A percentile compares a stretch with the other conserved stretches of the same genome.
Conservation (phyloP, 1,140 invertebrate species). For the Aplysia californica region DNA sequence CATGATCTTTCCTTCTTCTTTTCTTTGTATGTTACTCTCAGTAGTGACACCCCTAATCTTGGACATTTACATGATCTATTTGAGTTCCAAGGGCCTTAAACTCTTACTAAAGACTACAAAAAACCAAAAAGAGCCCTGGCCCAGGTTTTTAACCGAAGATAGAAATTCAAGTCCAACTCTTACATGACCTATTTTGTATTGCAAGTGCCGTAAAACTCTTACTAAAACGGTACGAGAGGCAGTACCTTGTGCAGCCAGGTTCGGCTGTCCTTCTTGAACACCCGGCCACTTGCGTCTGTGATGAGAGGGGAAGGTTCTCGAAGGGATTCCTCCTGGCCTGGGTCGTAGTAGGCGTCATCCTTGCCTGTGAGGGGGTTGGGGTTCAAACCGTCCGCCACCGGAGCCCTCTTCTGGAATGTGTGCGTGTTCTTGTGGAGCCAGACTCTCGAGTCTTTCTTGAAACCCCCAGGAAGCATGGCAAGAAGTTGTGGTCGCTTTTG, state of each 20-base stretch:
- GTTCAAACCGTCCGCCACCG: background rate
- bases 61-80: no score
- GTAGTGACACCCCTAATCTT: no score
- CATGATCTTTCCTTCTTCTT: no score
- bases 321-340: background rate
- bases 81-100: no score
- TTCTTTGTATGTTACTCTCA: no score
- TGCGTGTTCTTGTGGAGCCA: slow-evolving; percentile 19
- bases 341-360: background rate
- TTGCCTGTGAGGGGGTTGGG: background rate
- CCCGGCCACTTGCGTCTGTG: background rate
- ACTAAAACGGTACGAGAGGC: no score
- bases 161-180: background rate
- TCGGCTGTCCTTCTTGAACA: slow-evolving; percentile 21
- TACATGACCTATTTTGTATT: background rate
- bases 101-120: no score
- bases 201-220: no score
- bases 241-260: slow-evolving; percentile 20
- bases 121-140: no score
- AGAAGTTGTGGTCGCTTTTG: no score
- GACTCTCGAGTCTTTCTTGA: slow-evolving; percentile 21
- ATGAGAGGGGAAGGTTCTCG: background rate
- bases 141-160: slow-evolving; percentile 1
- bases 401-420: slow-evolving; percentile 1
- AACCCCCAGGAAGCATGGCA: slow-evolving; percentile 25